phyloP scores from a whole-genome alignment of 1,140 invertebrate genomes.

The Homalodisca vitripennis region DNA sequence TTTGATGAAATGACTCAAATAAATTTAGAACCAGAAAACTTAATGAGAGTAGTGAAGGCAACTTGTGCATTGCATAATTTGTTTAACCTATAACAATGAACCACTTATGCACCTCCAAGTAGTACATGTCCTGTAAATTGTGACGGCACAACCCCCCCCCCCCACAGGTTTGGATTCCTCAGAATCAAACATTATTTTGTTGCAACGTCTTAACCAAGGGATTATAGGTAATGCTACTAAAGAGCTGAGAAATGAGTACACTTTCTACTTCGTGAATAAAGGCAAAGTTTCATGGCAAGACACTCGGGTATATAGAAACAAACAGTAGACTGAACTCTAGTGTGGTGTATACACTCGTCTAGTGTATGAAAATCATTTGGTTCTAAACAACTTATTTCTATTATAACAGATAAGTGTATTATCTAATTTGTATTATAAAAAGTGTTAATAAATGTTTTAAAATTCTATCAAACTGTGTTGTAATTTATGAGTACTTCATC shows the following conservation, averaged over 20 bases:
- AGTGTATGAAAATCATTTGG: too few relatives aligned
- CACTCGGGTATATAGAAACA: not conserved
- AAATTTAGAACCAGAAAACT: slow-evolving; percentile 10
- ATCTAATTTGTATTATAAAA: not conserved
- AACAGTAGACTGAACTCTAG: not conserved
- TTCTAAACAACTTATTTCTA: too few relatives aligned
- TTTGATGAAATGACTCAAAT: too few relatives aligned
- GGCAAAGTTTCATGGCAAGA: not conserved
- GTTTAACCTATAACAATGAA: not conserved
- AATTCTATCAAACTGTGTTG: slow-evolving; percentile 13
- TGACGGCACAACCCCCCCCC: too few relatives aligned
- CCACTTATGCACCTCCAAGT: not conserved
- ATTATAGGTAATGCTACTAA: not conserved
- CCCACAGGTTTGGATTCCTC: not conserved
- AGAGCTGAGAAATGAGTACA: slow-evolving; percentile 3
- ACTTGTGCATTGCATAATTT: not conserved
- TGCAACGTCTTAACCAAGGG: slow-evolving; percentile 13
- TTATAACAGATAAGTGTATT: too few relatives aligned
- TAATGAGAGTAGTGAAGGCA: slow-evolving; percentile 4
- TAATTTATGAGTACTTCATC: slow-evolving; percentile 11
- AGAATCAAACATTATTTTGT: slow-evolving; percentile 12
- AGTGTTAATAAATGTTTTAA: slow-evolving; percentile 2
- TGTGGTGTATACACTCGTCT: not conserved
- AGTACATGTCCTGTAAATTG: not conserved
- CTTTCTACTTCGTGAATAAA: not conserved